These are phyloP conservation scores for Platalea minor DNA, from an alignment of 2,797 vertebrate genomes.

Conservation along the genomic window DNA sequence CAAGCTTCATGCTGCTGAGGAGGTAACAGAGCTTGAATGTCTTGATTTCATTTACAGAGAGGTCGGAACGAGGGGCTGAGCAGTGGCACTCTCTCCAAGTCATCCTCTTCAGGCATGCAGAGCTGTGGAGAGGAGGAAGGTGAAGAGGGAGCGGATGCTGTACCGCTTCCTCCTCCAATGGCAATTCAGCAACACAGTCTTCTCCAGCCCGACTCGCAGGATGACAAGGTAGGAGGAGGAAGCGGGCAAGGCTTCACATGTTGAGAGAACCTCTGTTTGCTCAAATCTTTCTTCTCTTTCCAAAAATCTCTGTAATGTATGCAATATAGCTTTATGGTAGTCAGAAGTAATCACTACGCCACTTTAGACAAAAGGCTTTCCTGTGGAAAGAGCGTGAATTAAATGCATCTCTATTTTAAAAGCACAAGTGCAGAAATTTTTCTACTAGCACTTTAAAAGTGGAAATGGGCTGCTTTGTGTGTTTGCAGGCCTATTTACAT, in stretches of 20 bases:
- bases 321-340: not conserved
- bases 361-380: not conserved
- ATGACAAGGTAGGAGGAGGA: constrained; percentile 89
- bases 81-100: constrained; percentile 96
- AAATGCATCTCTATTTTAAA: not conserved
- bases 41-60: constrained; percentile 79
- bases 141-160: constrained; percentile 92
- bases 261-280: not conserved
- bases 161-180: constrained; percentile 96
- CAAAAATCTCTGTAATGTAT: not conserved
- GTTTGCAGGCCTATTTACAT: not conserved
- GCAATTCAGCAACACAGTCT: constrained; percentile 99
- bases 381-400: not conserved
- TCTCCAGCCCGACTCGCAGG: constrained; percentile 94
- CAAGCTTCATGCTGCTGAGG: not conserved
- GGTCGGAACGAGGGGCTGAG: constrained; percentile 95
- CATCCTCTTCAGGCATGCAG: constrained; percentile 98
- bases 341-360: not conserved
- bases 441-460: not conserved
- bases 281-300: not conserved
- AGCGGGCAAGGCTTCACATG: not conserved
- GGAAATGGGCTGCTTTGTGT: not conserved
- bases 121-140: constrained; percentile 99
- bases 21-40: not conserved
- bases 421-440: not conserved